phyloP scores from a whole-genome alignment of 2,113 vertebrate genomes.

The Coturnix japonica region DNA sequence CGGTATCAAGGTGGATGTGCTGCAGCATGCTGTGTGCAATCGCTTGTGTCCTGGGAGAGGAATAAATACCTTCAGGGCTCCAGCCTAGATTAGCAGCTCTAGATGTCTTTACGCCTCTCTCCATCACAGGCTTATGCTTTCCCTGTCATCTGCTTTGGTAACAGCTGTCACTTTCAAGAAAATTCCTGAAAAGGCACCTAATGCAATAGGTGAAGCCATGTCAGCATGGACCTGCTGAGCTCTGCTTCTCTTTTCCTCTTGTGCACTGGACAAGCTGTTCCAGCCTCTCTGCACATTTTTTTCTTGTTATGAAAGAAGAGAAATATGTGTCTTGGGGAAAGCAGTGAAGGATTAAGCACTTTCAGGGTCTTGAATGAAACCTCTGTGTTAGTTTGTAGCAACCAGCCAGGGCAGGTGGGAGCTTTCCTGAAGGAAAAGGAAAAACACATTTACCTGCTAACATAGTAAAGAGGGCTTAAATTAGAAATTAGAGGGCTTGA shows the following conservation, averaged over 20 bases:
- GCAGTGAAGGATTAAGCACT: constrained; percentile 7
- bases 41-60: not conserved
- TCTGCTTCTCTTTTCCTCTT: constrained; percentile 34
- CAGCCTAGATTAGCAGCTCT: not conserved
- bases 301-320: not conserved
- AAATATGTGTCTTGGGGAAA: not conserved
- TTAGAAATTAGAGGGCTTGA: not conserved
- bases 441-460: not conserved
- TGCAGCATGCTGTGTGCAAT: fast-evolving
- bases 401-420: not conserved
- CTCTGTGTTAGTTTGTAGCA: not conserved
- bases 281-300: not conserved
- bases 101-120: not conserved
- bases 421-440: not conserved
- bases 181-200: constrained; percentile 3
- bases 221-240: not conserved
- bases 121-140: not conserved
- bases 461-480: not conserved
- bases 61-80: not conserved
- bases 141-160: not conserved
- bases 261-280: not conserved
- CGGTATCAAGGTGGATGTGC: not conserved
- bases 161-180: not conserved
- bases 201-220: not conserved
- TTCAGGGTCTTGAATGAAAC: not conserved